Evolutionary conservation across 37 sponge, comb jelly and placozoan species (phyloP).

Genomic region (Halichondria panicea): DNA sequence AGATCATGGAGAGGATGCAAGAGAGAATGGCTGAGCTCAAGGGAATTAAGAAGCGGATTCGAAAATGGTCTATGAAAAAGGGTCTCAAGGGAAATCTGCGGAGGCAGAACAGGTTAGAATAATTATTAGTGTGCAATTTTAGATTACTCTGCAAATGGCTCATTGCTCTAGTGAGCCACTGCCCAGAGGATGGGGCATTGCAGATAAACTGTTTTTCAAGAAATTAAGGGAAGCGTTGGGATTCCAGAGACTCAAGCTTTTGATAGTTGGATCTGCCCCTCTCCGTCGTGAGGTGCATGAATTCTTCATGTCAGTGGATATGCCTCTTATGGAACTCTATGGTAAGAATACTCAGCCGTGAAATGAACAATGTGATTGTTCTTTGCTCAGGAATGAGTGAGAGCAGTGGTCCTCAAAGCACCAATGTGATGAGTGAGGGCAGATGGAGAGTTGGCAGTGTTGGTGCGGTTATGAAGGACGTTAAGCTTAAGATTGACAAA

Average conservation of each 20-base stretch:
- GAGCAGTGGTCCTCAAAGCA: constrained; percentile 57
- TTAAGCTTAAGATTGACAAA: constrained; percentile 62
- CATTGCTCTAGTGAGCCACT: constrained; percentile 23
- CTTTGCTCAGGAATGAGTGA: constrained; percentile 81
- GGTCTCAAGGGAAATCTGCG: constrained; percentile 75
- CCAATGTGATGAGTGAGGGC: constrained; percentile 20
- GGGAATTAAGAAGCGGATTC: constrained; percentile 52
- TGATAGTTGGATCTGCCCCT: constrained; percentile 39
- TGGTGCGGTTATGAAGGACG: constrained; percentile 65
- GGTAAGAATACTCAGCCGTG: constrained; percentile 37
- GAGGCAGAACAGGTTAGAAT: constrained; percentile 46
- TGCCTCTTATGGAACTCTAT: constrained; percentile 89
- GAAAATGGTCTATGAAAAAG: constrained; percentile 55
- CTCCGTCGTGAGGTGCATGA: constrained; percentile 42
- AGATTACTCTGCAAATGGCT: not conserved
- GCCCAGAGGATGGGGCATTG: constrained; percentile 71
- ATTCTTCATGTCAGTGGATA: constrained; percentile 83
- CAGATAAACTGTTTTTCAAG: constrained; percentile 63
- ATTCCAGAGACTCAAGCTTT: constrained; percentile 38
- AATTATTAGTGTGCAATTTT: not conserved
- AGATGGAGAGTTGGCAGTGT: constrained; percentile 76
- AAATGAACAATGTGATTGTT: not conserved
- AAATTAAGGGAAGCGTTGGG: constrained; percentile 58
- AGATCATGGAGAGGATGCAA: constrained; percentile 50
- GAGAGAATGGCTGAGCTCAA: constrained; percentile 7